A percentile compares a stretch with the other conserved stretches of the same genome.
Conservation (phyloP, 2,113 vertebrate species). For the Syrmaticus mikado region DNA sequence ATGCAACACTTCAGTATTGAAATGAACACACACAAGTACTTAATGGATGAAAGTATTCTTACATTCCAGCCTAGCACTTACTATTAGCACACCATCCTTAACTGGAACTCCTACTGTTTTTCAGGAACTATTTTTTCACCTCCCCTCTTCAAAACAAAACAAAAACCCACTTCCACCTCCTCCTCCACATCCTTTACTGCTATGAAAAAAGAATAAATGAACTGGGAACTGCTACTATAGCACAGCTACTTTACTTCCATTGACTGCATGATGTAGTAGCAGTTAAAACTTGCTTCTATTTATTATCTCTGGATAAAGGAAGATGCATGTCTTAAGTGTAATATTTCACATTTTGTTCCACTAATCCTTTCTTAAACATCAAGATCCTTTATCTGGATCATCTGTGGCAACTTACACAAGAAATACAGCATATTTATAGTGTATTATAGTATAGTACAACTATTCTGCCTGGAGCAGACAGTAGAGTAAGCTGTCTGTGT, state of each 20-base stretch:
- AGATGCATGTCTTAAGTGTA: background rate
- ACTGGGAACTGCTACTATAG: background rate
- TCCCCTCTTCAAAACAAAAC: background rate
- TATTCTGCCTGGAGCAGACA: background rate
- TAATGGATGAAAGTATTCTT: background rate
- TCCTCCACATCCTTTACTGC: background rate
- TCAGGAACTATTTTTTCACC: background rate
- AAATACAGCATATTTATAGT: background rate
- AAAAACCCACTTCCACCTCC: background rate
- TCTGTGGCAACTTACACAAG: background rate
- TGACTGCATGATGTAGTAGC: background rate
- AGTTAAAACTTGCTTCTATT: background rate
- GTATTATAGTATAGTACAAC: background rate
- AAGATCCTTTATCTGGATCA: background rate
- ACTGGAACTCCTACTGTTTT: background rate
- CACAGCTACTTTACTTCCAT: background rate
- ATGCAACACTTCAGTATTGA: background rate
- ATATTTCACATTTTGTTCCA: background rate
- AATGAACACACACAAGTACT: background rate
- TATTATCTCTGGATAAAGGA: background rate
- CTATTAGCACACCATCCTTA: accelerated
- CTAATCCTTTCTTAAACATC: background rate
- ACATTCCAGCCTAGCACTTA: background rate
- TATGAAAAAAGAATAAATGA: background rate
- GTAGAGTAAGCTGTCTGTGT: background rate